These are phyloP conservation scores for Eulithis testata DNA, from an alignment of 2,888 invertebrate species.

Conservation along the genomic window DNA sequence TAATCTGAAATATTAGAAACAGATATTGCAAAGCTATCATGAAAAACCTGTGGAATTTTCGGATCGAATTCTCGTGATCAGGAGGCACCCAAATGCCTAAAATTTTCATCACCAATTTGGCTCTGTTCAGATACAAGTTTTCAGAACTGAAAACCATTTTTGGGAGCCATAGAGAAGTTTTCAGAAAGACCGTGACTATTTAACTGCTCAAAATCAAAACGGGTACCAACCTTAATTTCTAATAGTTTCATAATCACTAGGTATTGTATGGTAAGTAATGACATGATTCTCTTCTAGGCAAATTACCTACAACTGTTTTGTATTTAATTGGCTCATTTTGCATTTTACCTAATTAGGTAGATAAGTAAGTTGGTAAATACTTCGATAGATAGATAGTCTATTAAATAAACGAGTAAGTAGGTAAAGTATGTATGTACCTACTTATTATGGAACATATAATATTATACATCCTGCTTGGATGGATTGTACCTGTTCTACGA, in stretches of 20 bases:
- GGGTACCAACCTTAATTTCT: background rate
- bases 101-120: slow-evolving; percentile 69
- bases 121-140: slow-evolving; percentile 67
- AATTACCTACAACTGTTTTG: slow-evolving; percentile 11
- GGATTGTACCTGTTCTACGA: too few relatives aligned
- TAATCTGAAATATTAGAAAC: slow-evolving; percentile 69
- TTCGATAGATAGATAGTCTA: too few relatives aligned
- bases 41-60: slow-evolving; percentile 55
- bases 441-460: too few relatives aligned
- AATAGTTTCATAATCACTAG: background rate
- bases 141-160: slow-evolving; percentile 46
- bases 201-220: slow-evolving; percentile 10
- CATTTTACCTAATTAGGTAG: slow-evolving; percentile 1
- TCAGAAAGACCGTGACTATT: background rate
- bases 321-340: slow-evolving; percentile 14
- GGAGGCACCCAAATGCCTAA: slow-evolving; percentile 73
- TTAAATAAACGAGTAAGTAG: too few relatives aligned
- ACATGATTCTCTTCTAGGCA: slow-evolving; percentile 6
- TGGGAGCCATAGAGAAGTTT: background rate
- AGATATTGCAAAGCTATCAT: slow-evolving; percentile 67
- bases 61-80: slow-evolving; percentile 48
- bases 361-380: background rate
- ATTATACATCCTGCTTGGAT: too few relatives aligned
- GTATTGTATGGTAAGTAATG: slow-evolving; percentile 2
- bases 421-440: too few relatives aligned